Base-by-base conservation (phyloP, 2,888 invertebrate species). In the Drosophila neonasuta region DNA sequence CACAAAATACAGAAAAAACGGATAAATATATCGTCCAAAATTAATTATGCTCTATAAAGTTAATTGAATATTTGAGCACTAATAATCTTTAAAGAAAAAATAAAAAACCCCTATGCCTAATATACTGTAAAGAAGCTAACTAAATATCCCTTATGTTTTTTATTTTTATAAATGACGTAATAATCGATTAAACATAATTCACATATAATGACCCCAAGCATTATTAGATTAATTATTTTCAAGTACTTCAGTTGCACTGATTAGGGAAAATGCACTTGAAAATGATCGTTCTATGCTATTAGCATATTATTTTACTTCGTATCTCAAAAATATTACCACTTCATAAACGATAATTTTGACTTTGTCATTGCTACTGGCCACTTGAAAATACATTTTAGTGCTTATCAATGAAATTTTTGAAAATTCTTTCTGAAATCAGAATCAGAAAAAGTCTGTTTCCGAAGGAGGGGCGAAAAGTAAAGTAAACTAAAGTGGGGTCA, bases 331-430 rank as follows among this genome's bases (percentile, higher is more conserved):
- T 39, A 58, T 58, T 55, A 49, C 36, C 66, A 45, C 39, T 10
- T 9, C 36, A 54, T 46, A 41, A 51, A 15, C 36, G 66, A 58
- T 57, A 62, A 56, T 59, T 66, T 76, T 30, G 34, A 48, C 46
- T 48, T 58, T 55, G 56, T 44, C 67, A 57, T 29, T 60, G 70
- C 59, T 52, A 63, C 29, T 41, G 69, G 46, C 24, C 49, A 50
- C 20, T 66, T n/a, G n/a, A 62, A 75, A 75, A 34, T 71, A 49
- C 62, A 71, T 59, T 46, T 52, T 52, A 34, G 4, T 11, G 46
- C 50, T 75, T 72, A 77, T 77, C 77, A 71, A 34, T 15, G 15
- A 48, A 29, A 42, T 32, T 30, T 39, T 58, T 8, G 3, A 36
- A 50, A 41, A 45, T 45, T 45, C 8, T 49, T 39, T 7, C 6